Percentiles rank a stretch among this genome's conserved stretches.
These are phyloP conservation scores for Archocentrus centrarchus DNA, from an alignment of 2,113 vertebrate genomes.

Conservation along the genomic window DNA sequence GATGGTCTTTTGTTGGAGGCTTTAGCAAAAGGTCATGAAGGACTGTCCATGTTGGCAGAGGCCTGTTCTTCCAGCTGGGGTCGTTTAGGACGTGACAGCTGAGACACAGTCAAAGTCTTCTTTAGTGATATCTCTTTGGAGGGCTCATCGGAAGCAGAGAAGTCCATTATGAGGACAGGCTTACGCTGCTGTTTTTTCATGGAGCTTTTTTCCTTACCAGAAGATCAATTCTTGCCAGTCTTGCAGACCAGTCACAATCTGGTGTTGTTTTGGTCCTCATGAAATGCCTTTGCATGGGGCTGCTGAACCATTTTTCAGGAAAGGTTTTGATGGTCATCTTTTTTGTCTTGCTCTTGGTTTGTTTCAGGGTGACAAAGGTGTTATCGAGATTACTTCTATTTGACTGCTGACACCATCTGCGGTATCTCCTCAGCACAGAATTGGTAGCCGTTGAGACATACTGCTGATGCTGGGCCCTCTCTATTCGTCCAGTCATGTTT, in stretches of 20 bases:
- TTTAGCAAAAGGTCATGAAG: slow-evolving; percentile 1
- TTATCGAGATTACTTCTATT: slow-evolving; percentile 12
- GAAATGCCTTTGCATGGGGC: background rate
- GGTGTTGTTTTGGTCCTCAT: background rate
- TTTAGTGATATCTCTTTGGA: background rate
- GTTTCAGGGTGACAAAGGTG: slow-evolving; percentile 4
- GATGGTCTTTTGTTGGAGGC: background rate
- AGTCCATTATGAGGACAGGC: slow-evolving; percentile 49
- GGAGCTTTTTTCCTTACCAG: background rate
- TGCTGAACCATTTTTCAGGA: background rate
- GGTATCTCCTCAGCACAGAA: slow-evolving; percentile 74
- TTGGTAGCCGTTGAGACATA: slow-evolving; percentile 44
- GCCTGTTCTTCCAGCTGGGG: background rate
- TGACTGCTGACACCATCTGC: slow-evolving; percentile 54
- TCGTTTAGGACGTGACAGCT: background rate
- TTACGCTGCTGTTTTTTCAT: background rate
- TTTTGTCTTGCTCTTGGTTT: background rate
- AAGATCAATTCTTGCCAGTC: slow-evolving; percentile 19
- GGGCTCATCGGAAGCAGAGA: background rate
- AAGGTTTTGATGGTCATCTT: background rate
- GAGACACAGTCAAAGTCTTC: slow-evolving; percentile 43
- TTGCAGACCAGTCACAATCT: background rate
- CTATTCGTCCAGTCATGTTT: slow-evolving; percentile 72
- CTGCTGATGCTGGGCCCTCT: slow-evolving; percentile 55
- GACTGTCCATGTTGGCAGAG: background rate